Evolutionary conservation across 2,888 invertebrate species (phyloP), one percentile per base, ranked within the genome.

Genomic region (Ctenicera cuprea): DNA sequence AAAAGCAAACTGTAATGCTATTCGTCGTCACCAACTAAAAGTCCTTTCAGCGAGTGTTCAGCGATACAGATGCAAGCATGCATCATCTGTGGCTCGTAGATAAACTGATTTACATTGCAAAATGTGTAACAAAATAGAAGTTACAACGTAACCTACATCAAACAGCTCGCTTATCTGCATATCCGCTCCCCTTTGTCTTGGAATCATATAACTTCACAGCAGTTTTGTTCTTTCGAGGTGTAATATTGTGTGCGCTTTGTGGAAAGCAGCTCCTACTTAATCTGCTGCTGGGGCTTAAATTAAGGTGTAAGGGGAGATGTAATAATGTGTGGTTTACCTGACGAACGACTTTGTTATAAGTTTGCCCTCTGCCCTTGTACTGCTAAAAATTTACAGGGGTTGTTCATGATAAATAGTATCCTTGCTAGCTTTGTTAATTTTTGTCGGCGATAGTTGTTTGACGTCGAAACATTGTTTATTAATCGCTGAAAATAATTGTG

Each of bases 271-370:
- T 61, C 22, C 61, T 14, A 14, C 38, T 63, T 70, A 70, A 70
- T 70, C 70, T 70, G 26, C 18, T 9, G 62, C 38, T 14, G 50
- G 30, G n/a, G 38, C 11, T 43, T 22, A 41, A 61, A 50, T 70
- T 62, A 70, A 62, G 61, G 61, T 69, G 65, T 37, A 50, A 50
- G 33, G 50, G 65, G 37, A 37, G 50, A 37, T 18, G 67, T 57
- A 67, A 67, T 61, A 62, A 69, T 62, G 52, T 69, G 69, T 62
- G 61, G 62, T 61, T 69, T 26, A 41, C 50, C 61, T 69, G 69
- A 69, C 37, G 52, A 37, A 65, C 65, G 50, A 50, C 38, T 26
- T 37, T 52, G 52, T 52, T 45, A 30, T 20, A 45, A 43, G 30
- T 45, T 62, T 9, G n/a, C 43, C 30, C 43, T 26, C 45, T 26